Base-by-base conservation (phyloP, 1,140 invertebrate species). In the Drosophila teissieri region DNA sequence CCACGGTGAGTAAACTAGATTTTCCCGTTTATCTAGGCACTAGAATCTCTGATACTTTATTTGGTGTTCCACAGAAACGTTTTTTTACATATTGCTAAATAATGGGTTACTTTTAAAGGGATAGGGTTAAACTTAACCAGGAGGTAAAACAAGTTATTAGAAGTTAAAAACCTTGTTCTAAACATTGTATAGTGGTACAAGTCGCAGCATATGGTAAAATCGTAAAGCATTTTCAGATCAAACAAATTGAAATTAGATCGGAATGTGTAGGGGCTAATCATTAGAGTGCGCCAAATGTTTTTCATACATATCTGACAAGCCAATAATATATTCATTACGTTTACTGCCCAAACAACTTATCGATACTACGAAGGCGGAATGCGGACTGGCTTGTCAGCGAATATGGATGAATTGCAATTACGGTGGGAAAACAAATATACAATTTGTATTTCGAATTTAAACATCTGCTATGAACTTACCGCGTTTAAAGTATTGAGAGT, bases 401-500 rank as follows among this genome's bases (percentile, higher is more conserved):
- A 65, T 31, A 10, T 15, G 8, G 31, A 65, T 31, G n/a, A n/a
- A 65, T 37, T 34, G 3, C 2, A 48, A 63, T 48, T 39, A 12
- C 4, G 3, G 11, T 4, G 37, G 37, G 12, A 39, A 39, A 4
- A 39, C 36, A 37, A 0, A 37, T 37, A 11, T 36, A 36, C 11
- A 8, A 36, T 36, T 36, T 7, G 34, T 8, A 36, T 36, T 5
- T 0, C 8, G 1, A 37, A 46, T 65, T 34, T n/a, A 19, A 19
- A 19, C 19, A 19, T 19, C 19, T 19, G 19, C 2, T 19, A 19
- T 19, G 19, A 44, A 69, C 89, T 91, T 80, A 91, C 89, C 67
- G 73, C 88, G 55, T 75, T 61, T 5, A 90, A 19, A 19, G 79
- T 82, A 45, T 85, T 91, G 11, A 91, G 58, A 3, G 67, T 72